Percentiles rank a stretch among this genome's conserved stretches.
Conservation (phyloP, 2,797 vertebrate genomes). For the Scolopax bukidnonensis region DNA sequence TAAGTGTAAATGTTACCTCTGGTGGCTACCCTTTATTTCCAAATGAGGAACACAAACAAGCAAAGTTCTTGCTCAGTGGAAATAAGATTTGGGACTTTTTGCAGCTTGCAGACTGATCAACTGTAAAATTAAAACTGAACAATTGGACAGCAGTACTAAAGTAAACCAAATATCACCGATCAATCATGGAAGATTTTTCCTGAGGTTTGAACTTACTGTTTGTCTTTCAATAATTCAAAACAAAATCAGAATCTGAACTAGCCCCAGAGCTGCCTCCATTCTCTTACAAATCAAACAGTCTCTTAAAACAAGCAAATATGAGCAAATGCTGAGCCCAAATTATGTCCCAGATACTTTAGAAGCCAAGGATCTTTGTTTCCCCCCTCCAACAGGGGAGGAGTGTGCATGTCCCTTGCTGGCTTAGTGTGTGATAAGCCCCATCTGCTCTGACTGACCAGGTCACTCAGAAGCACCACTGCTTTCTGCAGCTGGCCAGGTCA, state of each 20-base stretch:
- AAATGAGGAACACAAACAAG: background rate
- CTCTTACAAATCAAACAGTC: background rate
- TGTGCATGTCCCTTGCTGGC: background rate
- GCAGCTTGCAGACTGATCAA: background rate
- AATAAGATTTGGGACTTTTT: background rate
- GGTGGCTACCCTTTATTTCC: background rate
- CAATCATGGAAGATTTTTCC: background rate
- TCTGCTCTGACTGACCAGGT: background rate
- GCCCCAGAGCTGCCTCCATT: background rate
- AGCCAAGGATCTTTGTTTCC: background rate
- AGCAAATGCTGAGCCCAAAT: background rate
- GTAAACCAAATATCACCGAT: background rate
- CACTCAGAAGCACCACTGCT: background rate
- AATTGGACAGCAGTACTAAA: background rate
- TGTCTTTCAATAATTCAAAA: background rate
- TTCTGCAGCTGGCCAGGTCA: background rate
- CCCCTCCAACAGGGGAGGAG: background rate
- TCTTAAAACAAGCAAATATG: background rate
- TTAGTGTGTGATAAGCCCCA: background rate
- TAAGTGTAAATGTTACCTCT: background rate
- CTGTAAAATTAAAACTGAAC: background rate
- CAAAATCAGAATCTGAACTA: background rate
- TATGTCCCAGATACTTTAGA: background rate
- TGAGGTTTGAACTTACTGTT: background rate
- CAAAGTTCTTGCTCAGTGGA: background rate